Base-by-base conservation (phyloP, 2,888 invertebrate genomes). In the Drosophila parthenogenetica region DNA sequence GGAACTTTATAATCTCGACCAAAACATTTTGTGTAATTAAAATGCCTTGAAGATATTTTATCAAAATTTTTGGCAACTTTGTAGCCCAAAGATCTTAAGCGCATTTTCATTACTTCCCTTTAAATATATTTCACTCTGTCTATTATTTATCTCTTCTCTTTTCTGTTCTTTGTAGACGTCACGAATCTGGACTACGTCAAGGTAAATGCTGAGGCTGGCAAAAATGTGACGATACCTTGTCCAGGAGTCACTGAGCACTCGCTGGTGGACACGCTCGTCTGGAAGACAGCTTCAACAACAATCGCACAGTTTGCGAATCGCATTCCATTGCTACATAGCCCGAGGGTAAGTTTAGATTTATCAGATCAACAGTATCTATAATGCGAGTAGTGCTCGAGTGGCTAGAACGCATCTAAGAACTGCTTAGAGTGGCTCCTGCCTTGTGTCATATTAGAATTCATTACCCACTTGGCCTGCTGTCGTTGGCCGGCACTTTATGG, bases 221-320 rank as follows among this genome's bases (percentile, higher is more conserved):
- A 93, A 82, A 95, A 95, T 92, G 93, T 94, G 76, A 94, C 95
- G 68, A 92, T 95, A 80, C 93, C 94, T 65, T 95, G 95, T 92
- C 95, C 95, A 37, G 95, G 95, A 42, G 94, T 95, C 70, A 94
- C 94, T 82, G 95, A 95, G 91, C 94, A 94, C 81, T 94, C 95
- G 40, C 91, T 95, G 82, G 94, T 95, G 80, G 93, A 94, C 89
- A 94, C 93, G 79, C 91, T 95, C 81, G 94, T 94, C 89, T 95
- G 95, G 95, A 92, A 92, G 85, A 92, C 92, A 58, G 73, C 91
- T 57, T 89, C 91, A 61, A 91, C 91, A 73, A 92, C 92, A 74
- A 92, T 92, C 87, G 92, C 92, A 54, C 92, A 92, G 85, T 92
- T 92, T 81, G 91, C 92, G 82, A 92, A 92, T 89, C 91, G 92